Evolutionary conservation across 2,797 vertebrate species (phyloP).

Genomic region (Antennarius maculatus): DNA sequence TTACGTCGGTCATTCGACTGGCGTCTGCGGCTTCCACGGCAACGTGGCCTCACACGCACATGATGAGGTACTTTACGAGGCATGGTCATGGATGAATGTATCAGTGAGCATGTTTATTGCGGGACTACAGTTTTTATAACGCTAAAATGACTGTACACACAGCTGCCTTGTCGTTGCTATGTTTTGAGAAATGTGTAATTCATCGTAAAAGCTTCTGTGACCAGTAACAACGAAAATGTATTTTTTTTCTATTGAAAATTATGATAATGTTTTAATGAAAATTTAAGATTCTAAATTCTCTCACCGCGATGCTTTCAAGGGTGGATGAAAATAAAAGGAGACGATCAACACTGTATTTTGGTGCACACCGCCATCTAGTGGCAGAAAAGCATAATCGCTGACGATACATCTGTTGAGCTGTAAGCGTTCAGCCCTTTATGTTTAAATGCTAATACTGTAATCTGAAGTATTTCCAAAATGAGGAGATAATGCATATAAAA

Average conservation of each 20-base stretch:
- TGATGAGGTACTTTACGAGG: slow-evolving; percentile 24
- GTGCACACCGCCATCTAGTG: slow-evolving; percentile 66
- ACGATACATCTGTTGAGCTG: not conserved
- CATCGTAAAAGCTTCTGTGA: not conserved
- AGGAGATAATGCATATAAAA: not conserved
- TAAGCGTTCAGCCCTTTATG: not conserved
- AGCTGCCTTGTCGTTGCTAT: not conserved
- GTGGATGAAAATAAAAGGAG: slow-evolving; percentile 31
- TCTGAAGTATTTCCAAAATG: not conserved
- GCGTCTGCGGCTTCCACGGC: slow-evolving; percentile 83
- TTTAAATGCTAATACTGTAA: not conserved
- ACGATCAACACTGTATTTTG: slow-evolving; percentile 19
- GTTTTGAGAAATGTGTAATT: no score
- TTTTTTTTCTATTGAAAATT: not conserved
- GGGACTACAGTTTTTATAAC: not conserved
- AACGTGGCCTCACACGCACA: slow-evolving; percentile 61
- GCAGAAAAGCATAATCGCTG: not conserved
- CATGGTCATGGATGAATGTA: not conserved
- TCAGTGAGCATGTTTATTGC: not conserved
- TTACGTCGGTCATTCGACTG: slow-evolving; percentile 68
- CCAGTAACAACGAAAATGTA: not conserved
- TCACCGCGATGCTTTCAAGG: no score
- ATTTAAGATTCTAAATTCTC: no score
- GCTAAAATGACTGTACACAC: no score
- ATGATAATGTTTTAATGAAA: not conserved